phyloP scores from a whole-genome alignment of 1,140 invertebrate species.

The Drosophila sulfurigaster region DNA sequence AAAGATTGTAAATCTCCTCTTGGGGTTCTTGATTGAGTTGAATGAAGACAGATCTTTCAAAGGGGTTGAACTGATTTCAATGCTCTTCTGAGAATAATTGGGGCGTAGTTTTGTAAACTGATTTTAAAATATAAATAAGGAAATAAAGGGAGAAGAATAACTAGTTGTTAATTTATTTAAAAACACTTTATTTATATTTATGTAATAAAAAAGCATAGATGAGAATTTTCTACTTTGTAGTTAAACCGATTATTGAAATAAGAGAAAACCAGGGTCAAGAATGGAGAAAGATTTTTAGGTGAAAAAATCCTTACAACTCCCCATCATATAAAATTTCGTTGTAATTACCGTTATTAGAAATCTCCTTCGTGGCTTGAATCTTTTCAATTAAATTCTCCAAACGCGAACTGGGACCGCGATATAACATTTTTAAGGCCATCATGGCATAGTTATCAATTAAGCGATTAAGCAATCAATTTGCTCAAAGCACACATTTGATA shows the following conservation, averaged over 20 bases:
- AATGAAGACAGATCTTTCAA: slow-evolving; percentile 5
- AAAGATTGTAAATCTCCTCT: slow-evolving; percentile 46
- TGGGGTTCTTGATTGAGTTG: slow-evolving; percentile 20
- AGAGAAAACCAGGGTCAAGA: no score
- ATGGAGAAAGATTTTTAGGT: no score
- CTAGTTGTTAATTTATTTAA: no score
- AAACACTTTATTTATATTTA: no score
- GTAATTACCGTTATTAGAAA: slow-evolving; percentile 73
- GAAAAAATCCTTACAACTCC: no score
- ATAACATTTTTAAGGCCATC: slow-evolving; percentile 88
- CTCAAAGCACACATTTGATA: slow-evolving; percentile 7
- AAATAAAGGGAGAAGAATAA: no score
- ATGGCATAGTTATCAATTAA: slow-evolving; percentile 65
- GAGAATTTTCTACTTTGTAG: no score
- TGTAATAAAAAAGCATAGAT: no score
- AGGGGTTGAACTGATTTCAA: slow-evolving; percentile 37
- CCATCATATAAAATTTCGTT: no score
- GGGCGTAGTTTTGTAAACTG: neutral
- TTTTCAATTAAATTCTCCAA: slow-evolving; percentile 93
- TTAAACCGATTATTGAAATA: no score
- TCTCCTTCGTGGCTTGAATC: slow-evolving; percentile 92
- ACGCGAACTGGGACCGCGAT: slow-evolving; percentile 92
- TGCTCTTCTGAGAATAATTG: neutral
- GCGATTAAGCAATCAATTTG: slow-evolving; percentile 14
- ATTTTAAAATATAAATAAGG: neutral